phyloP scores from a whole-genome alignment of 2,113 vertebrate species.

The Manacus vitellinus region DNA sequence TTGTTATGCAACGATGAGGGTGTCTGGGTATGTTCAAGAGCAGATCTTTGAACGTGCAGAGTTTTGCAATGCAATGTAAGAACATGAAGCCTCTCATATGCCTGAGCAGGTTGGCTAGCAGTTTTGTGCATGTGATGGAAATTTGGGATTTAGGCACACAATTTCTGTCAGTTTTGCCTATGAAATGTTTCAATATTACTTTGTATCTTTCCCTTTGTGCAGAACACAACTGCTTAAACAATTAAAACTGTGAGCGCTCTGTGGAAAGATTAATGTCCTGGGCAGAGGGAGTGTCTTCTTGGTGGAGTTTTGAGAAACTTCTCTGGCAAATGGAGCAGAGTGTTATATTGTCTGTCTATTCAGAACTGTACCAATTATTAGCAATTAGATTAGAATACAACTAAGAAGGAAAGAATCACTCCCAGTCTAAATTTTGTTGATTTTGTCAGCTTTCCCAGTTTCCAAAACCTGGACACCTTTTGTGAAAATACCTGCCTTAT shows the following conservation, averaged over 20 bases:
- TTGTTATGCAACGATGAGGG: neutral
- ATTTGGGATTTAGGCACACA: neutral
- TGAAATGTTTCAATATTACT: neutral
- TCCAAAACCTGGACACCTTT: neutral
- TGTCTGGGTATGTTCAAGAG: neutral
- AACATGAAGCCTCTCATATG: neutral
- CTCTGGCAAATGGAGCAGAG: neutral
- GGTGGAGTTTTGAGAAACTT: neutral
- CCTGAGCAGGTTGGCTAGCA: neutral
- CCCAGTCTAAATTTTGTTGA: neutral
- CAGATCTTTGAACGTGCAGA: neutral
- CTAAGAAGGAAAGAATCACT: neutral
- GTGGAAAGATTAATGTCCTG: neutral
- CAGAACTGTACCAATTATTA: neutral
- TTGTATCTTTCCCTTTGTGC: neutral
- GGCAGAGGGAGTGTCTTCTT: neutral
- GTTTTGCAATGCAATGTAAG: neutral
- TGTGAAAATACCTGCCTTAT: neutral
- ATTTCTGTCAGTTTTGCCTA: neutral
- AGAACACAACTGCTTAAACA: neutral
- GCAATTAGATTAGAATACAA: neutral
- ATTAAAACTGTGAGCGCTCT: neutral
- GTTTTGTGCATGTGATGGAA: neutral
- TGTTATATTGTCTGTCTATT: neutral
- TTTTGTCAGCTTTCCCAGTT: neutral